Percentiles rank a stretch among this genome's conserved stretches.
Conservation (phyloP, 1,140 invertebrate species). For the Euura lappo region DNA sequence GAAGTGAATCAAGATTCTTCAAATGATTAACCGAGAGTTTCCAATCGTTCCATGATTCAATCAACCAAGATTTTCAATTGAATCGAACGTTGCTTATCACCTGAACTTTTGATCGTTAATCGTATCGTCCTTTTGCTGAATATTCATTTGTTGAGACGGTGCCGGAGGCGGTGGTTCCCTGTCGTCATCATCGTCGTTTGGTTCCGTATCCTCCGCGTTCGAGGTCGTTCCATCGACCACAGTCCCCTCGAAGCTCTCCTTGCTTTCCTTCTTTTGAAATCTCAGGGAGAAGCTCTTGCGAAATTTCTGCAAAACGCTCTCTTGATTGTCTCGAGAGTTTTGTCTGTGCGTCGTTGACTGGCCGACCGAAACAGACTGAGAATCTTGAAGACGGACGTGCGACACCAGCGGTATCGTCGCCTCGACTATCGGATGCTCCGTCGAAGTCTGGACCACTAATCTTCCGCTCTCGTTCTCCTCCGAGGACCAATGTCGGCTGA, state of each 20-base stretch:
- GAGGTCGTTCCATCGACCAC: slow-evolving; percentile 51
- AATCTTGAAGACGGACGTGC: slow-evolving; percentile 48
- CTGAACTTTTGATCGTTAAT: slow-evolving; percentile 54
- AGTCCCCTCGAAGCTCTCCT: slow-evolving; percentile 55
- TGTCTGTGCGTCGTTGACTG: too few species aligned
- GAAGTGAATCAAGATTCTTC: too few species aligned
- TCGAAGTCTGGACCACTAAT: slow-evolving; percentile 29
- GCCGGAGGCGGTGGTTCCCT: slow-evolving; percentile 41
- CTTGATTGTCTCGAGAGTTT: slow-evolving; percentile 29
- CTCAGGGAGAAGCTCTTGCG: slow-evolving; percentile 72
- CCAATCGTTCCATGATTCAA: too few species aligned
- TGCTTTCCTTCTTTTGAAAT: slow-evolving; percentile 65
- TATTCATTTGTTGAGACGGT: slow-evolving; percentile 37
- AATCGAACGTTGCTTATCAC: slow-evolving; percentile 26
- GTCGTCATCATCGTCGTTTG: slow-evolving; percentile 51
- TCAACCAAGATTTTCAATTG: too few species aligned
- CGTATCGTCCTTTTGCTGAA: slow-evolving; percentile 53
- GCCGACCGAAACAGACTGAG: slow-evolving; percentile 23
- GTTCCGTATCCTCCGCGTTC: slow-evolving; percentile 43
- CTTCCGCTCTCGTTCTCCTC: slow-evolving; percentile 45
- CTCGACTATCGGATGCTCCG: slow-evolving; percentile 50
- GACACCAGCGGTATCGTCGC: slow-evolving; percentile 44
- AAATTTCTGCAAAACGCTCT: slow-evolving; percentile 72
- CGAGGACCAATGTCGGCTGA: slow-evolving; percentile 49
- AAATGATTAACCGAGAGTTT: too few species aligned